phyloP scores from a whole-genome alignment of 2,113 vertebrate genomes.

The Varanus komodoensis region DNA sequence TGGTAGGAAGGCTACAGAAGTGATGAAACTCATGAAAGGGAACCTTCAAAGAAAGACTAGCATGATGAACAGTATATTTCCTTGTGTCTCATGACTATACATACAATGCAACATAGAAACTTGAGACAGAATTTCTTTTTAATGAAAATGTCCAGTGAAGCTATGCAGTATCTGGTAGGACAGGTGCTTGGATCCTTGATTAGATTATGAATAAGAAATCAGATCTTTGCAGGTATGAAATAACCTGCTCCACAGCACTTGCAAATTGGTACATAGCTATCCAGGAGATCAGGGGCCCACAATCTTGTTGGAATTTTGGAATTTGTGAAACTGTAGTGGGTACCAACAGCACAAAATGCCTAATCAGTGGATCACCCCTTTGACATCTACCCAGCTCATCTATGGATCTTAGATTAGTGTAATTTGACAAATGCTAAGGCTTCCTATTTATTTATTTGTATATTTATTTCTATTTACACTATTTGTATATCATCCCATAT shows the following conservation, averaged over 20 bases:
- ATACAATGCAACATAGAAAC: background rate
- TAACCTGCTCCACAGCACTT: background rate
- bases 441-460: too few relatives aligned
- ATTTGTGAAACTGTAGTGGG: too few relatives aligned
- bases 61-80: background rate
- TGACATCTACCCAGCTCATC: too few relatives aligned
- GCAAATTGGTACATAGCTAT: too few relatives aligned
- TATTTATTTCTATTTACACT: too few relatives aligned
- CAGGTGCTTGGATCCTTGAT: background rate
- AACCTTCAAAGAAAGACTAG: background rate
- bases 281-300: too few relatives aligned
- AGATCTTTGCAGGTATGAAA: background rate
- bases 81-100: background rate
- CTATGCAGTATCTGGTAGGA: background rate
- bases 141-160: background rate
- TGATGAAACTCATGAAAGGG: slow-evolving; percentile 22
- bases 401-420: too few relatives aligned
- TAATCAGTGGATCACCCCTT: too few relatives aligned
- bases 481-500: too few relatives aligned
- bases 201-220: background rate
- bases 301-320: too few relatives aligned
- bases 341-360: too few relatives aligned
- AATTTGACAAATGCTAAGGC: too few relatives aligned
- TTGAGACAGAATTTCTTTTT: background rate
- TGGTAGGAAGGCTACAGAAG: background rate